phyloP scores from a whole-genome alignment of 2,113 vertebrate genomes.

The Actenoides lindsayi region DNA sequence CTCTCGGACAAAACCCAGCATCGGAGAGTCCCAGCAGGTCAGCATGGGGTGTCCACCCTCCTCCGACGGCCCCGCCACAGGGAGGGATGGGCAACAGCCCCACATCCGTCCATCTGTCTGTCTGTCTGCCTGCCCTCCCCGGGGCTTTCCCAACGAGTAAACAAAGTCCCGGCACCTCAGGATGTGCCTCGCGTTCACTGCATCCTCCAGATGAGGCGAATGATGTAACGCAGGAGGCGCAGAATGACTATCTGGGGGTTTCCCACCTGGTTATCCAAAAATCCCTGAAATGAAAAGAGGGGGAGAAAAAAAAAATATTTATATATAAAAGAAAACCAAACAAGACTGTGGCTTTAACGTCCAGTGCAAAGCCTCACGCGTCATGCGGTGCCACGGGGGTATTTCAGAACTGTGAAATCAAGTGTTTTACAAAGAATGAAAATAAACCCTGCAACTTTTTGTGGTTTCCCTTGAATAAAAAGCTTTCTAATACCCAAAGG shows the following conservation, averaged over 20 bases:
- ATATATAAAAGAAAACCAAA: background rate
- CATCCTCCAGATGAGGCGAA: slow-evolving; percentile 78
- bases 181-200: slow-evolving; percentile 12
- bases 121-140: background rate
- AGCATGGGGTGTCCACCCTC: background rate
- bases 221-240: slow-evolving; percentile 74
- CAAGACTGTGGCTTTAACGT: background rate
- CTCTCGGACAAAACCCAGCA: slow-evolving; percentile 20
- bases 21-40: background rate
- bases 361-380: background rate
- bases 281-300: slow-evolving; percentile 64
- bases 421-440: background rate
- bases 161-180: background rate
- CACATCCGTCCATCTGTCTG: background rate
- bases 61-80: background rate
- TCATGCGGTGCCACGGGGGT: rapidly evolving
- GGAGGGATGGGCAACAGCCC: background rate
- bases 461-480: background rate
- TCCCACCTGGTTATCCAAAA: slow-evolving; percentile 54
- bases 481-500: background rate
- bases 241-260: slow-evolving; percentile 72
- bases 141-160: background rate
- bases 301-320: background rate
- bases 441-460: background rate
- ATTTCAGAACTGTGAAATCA: background rate